phyloP scores from a whole-genome alignment of 1,140 invertebrate genomes.

The Trissolcus basalis region DNA sequence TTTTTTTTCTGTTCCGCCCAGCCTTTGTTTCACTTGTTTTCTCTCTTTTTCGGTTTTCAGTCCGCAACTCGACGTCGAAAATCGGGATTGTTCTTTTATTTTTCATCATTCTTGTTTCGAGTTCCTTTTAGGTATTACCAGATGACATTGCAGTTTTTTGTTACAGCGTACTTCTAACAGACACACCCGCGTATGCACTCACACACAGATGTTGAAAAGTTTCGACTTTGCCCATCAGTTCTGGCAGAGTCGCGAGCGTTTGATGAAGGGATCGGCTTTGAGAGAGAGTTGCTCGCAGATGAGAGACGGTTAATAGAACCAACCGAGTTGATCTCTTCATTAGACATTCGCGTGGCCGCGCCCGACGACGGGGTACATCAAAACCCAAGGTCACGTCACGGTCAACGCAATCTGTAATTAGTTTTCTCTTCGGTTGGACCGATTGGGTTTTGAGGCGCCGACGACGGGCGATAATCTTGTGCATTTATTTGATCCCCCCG shows the following conservation, averaged over 20 bases:
- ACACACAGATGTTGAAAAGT: slow-evolving; percentile 59
- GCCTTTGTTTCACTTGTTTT: slow-evolving; percentile 11
- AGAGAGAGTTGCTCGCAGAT: background rate
- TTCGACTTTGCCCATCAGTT: slow-evolving; percentile 40
- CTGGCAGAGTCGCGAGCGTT: slow-evolving; percentile 10
- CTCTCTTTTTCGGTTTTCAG: background rate
- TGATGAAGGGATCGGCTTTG: slow-evolving; percentile 18
- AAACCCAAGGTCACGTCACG: slow-evolving; percentile 18
- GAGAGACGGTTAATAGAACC: background rate
- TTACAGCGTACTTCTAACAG: slow-evolving; percentile 29
- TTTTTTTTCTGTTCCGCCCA: slow-evolving; percentile 13
- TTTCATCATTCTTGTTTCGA: background rate
- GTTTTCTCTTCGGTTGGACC: background rate
- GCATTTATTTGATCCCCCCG: slow-evolving; percentile 51
- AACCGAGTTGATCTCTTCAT: slow-evolving; percentile 14
- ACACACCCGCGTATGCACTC: slow-evolving; percentile 57
- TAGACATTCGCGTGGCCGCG: slow-evolving; percentile 9
- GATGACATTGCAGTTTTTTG: slow-evolving; percentile 16
- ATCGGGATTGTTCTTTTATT: no score
- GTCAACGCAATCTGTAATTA: no score
- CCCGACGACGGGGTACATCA: slow-evolving; percentile 8
- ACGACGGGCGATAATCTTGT: slow-evolving; percentile 27
- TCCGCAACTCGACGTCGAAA: no score
- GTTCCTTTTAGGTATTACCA: slow-evolving; percentile 13
- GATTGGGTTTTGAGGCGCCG: slow-evolving; percentile 26